Evolutionary conservation across 1,140 invertebrate genomes (phyloP).

Genomic region (Drosophila sulfurigaster): DNA sequence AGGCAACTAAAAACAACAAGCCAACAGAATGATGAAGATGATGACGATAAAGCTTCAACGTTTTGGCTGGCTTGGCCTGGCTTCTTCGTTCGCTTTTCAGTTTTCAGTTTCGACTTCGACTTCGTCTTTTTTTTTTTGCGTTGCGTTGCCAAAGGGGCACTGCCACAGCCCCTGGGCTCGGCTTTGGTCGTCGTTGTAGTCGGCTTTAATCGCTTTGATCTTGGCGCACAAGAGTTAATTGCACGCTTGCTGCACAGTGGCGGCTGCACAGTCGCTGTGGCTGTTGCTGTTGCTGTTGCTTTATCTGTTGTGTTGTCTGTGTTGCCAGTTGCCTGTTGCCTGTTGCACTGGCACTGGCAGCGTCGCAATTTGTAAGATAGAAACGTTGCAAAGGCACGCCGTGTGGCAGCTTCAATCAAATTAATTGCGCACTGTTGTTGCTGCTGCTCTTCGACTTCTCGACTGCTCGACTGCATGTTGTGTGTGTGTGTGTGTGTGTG

Average conservation of each 20-base stretch:
- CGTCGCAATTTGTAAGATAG: constrained; percentile 74
- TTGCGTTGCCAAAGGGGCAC: background rate
- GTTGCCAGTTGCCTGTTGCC: constrained; percentile 27
- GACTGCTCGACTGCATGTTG: background rate
- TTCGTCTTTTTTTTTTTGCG: background rate
- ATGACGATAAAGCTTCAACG: constrained; percentile 57
- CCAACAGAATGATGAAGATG: constrained; percentile 43
- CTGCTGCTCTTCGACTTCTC: background rate
- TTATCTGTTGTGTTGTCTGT: no score
- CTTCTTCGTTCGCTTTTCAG: constrained; percentile 16
- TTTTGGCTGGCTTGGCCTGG: constrained; percentile 36
- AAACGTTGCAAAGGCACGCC: constrained; percentile 69
- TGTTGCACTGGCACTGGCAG: constrained; percentile 27
- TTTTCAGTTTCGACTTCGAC: constrained; percentile 26
- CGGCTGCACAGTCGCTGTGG: constrained; percentile 28
- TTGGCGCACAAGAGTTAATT: constrained; percentile 84
- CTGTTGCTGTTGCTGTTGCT: constrained; percentile 34
- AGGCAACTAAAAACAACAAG: constrained; percentile 30
- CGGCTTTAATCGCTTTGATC: constrained; percentile 84
- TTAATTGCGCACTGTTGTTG: constrained; percentile 66
- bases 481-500: background rate
- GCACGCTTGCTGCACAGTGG: constrained; percentile 82
- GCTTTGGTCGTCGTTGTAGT: constrained; percentile 58
- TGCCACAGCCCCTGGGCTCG: constrained; percentile 9
- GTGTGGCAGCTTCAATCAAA: constrained; percentile 83